Conservation (phyloP, 2,113 vertebrate genomes). For the Indicator maculatus region DNA sequence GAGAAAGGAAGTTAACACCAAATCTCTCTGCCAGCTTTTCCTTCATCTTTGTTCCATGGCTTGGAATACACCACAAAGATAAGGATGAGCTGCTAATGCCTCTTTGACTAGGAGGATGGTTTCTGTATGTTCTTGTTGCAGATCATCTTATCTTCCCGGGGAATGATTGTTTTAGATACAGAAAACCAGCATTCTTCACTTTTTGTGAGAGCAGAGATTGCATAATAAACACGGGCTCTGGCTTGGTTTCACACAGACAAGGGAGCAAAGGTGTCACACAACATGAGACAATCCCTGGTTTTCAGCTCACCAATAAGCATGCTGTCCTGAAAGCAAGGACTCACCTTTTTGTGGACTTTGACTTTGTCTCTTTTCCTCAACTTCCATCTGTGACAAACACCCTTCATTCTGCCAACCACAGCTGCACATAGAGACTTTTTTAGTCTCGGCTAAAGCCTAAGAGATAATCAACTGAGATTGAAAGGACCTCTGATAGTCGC, state of each 20-base stretch:
- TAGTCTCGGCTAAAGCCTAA: background rate
- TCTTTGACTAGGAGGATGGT: background rate
- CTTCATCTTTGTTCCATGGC: background rate
- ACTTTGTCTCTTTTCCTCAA: background rate
- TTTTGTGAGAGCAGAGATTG: background rate
- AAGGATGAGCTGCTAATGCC: background rate
- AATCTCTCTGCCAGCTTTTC: background rate
- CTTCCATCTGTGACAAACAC: background rate
- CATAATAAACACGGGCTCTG: background rate
- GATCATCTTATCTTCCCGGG: background rate
- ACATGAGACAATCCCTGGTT: background rate
- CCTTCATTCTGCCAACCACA: background rate
- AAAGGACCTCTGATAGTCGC: conserved; percentile 45
- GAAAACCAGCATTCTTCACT: background rate
- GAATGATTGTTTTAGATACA: background rate
- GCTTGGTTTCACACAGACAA: background rate
- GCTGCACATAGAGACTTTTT: background rate
- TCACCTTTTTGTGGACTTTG: background rate
- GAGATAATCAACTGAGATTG: conserved; percentile 12
- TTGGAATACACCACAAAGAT: background rate
- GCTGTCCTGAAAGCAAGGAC: background rate
- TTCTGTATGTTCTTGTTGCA: background rate
- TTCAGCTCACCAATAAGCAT: background rate
- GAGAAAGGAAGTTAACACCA: background rate
- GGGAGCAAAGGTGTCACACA: background rate